A percentile compares a stretch with the other conserved stretches of the same genome.
phyloP scores from a whole-genome alignment of 2,797 vertebrate genomes.

The Silurus lanzhouensis region DNA sequence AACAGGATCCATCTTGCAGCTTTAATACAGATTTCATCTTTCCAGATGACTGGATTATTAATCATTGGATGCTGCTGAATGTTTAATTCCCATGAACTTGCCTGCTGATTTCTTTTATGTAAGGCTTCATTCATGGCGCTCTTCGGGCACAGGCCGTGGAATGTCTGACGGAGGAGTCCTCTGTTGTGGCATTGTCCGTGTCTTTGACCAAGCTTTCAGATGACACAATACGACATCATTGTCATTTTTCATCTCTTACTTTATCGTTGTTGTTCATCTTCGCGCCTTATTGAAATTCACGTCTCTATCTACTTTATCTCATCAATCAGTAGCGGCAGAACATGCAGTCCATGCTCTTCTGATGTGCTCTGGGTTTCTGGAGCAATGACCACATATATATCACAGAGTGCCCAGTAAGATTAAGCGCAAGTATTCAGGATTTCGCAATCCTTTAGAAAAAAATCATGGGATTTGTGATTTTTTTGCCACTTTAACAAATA shows the following conservation, averaged over 20 bases:
- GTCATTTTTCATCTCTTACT: slow-evolving; percentile 67
- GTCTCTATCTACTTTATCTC: slow-evolving; percentile 53
- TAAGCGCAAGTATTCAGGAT: neutral
- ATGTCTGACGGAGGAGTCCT: slow-evolving; percentile 43
- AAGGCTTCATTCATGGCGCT: slow-evolving; percentile 45
- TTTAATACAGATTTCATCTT: slow-evolving; percentile 57
- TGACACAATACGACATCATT: slow-evolving; percentile 49
- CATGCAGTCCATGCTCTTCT: slow-evolving; percentile 16
- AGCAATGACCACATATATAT: slow-evolving; percentile 12
- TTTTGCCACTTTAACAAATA: neutral
- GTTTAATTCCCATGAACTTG: slow-evolving; percentile 58
- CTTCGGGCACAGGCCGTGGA: slow-evolving; percentile 49
- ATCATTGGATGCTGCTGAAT: slow-evolving; percentile 49
- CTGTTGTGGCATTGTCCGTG: slow-evolving; percentile 46
- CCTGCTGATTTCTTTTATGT: slow-evolving; percentile 57
- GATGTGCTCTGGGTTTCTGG: neutral
- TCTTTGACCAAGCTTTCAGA: slow-evolving; percentile 51
- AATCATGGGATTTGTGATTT: neutral
- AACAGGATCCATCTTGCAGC: slow-evolving; percentile 28
- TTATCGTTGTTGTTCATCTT: slow-evolving; percentile 65
- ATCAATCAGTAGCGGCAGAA: slow-evolving; percentile 32
- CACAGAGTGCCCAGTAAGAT: neutral
- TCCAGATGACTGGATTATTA: slow-evolving; percentile 54
- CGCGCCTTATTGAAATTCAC: slow-evolving; percentile 71
- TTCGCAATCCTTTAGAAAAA: neutral